These are phyloP conservation scores for Iphiclides podalirius DNA, from an alignment of 2,888 invertebrate species.

Conservation along the genomic window DNA sequence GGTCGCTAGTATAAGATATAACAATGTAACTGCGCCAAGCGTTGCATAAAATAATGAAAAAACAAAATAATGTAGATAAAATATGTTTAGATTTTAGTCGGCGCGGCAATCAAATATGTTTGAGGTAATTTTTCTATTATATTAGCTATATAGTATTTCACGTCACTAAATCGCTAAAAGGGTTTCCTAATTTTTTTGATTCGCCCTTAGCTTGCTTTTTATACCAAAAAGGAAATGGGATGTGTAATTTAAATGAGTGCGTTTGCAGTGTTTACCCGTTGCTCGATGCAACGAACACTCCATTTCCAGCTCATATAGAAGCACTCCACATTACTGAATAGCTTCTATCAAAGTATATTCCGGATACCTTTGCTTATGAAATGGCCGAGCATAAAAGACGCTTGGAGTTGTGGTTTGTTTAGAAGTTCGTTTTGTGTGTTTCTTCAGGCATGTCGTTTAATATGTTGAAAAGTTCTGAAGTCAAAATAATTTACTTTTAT, in stretches of 20 bases:
- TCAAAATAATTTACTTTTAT: background rate
- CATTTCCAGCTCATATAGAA: conserved; percentile 66
- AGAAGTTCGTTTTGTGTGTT: conserved; percentile 4
- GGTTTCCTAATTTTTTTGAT: too few species aligned
- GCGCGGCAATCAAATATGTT: too few species aligned
- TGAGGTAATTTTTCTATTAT: too few species aligned
- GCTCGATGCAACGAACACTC: conserved; percentile 61
- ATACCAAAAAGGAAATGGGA: conserved; percentile 4
- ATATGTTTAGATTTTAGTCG: too few species aligned
- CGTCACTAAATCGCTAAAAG: too few species aligned
- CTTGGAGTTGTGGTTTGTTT: conserved; percentile 15
- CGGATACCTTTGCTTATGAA: conserved; percentile 48
- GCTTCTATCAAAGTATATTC: conserved; percentile 46
- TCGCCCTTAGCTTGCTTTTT: background rate
- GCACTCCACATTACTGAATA: conserved; percentile 51
- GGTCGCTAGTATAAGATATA: too few species aligned
- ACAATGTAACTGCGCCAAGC: too few species aligned
- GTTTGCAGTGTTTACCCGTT: conserved; percentile 61
- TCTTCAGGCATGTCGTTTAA: conserved; percentile 6
- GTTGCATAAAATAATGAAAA: too few species aligned
- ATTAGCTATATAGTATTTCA: too few species aligned
- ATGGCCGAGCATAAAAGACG: conserved; percentile 36
- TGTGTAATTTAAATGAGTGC: conserved; percentile 63
- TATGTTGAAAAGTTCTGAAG: background rate
- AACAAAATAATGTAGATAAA: too few species aligned